A percentile compares a stretch with the other conserved stretches of the same genome.
phyloP scores from a whole-genome alignment of 2,797 vertebrate genomes.

The Peromyscus attwateri region DNA sequence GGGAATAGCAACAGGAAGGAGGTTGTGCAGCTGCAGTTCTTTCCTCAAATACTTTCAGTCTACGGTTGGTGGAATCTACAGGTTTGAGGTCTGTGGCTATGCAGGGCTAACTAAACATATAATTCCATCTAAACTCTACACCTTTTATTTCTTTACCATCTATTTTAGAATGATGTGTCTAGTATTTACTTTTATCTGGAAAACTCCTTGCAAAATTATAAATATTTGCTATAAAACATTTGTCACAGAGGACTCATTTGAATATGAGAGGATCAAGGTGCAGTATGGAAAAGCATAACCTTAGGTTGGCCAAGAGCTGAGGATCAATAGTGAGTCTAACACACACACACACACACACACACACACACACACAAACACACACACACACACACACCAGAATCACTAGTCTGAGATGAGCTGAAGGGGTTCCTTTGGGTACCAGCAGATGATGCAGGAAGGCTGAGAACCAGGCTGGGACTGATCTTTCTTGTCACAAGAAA shows the following conservation, averaged over 20 bases:
- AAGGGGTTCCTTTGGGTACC: neutral
- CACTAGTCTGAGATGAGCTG: neutral
- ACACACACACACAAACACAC: too few species aligned
- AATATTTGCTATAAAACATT: conserved; percentile 20
- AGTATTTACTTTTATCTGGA: neutral
- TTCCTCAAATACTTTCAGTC: neutral
- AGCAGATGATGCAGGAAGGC: neutral
- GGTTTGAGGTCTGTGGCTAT: too few species aligned
- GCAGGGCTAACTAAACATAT: neutral
- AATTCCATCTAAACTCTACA: conserved; percentile 43
- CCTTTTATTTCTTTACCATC: conserved; percentile 27
- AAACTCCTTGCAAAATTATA: neutral
- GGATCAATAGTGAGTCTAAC: neutral
- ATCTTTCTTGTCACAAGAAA: neutral
- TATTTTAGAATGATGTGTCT: neutral
- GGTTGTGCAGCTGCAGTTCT: neutral
- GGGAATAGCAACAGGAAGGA: neutral
- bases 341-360: too few species aligned
- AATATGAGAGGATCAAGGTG: neutral
- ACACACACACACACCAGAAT: neutral
- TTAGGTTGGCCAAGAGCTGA: neutral
- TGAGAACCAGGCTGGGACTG: neutral
- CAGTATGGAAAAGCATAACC: neutral
- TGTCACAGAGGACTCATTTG: neutral
- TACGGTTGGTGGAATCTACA: neutral